Evolutionary conservation across 2,888 invertebrate genomes (phyloP).

Genomic region (Spialia ferax): DNA sequence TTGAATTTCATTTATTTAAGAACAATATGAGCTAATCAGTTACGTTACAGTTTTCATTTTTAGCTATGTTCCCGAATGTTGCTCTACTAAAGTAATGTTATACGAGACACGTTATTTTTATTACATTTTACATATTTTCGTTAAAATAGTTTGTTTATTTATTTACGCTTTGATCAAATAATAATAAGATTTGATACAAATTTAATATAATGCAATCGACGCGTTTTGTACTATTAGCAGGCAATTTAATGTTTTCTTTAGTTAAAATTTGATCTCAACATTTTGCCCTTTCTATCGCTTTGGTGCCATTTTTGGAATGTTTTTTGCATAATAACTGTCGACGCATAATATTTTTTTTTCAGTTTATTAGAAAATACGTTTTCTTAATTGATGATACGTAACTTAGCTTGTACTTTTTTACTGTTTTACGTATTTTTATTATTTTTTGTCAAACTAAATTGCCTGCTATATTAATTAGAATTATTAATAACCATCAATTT

Average conservation of each 20-base stretch:
- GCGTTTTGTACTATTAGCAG: slow-evolving; percentile 69
- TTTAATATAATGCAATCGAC: slow-evolving; percentile 62
- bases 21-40: neutral
- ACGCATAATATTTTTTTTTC: slow-evolving; percentile 74
- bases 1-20: too few species aligned
- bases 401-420: slow-evolving; percentile 44
- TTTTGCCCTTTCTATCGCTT: slow-evolving; percentile 70
- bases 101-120: slow-evolving; percentile 36
- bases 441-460: slow-evolving; percentile 60
- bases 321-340: slow-evolving; percentile 67
- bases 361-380: slow-evolving; percentile 56
- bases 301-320: slow-evolving; percentile 74
- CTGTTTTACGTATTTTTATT: slow-evolving; percentile 48
- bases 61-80: slow-evolving; percentile 2
- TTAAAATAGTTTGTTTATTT: slow-evolving; percentile 29
- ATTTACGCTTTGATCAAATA: slow-evolving; percentile 42
- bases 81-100: slow-evolving; percentile 8
- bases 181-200: slow-evolving; percentile 53
- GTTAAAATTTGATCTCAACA: slow-evolving; percentile 79
- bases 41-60: slow-evolving; percentile 12
- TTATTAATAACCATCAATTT: slow-evolving; percentile 67
- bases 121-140: slow-evolving; percentile 33
- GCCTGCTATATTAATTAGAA: slow-evolving; percentile 77
- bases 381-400: slow-evolving; percentile 48
- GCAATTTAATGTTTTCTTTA: slow-evolving; percentile 70